Percentiles rank a stretch among this genome's conserved stretches.
Conservation (phyloP, 2,888 invertebrate genomes). For the Celastrina argiolus region DNA sequence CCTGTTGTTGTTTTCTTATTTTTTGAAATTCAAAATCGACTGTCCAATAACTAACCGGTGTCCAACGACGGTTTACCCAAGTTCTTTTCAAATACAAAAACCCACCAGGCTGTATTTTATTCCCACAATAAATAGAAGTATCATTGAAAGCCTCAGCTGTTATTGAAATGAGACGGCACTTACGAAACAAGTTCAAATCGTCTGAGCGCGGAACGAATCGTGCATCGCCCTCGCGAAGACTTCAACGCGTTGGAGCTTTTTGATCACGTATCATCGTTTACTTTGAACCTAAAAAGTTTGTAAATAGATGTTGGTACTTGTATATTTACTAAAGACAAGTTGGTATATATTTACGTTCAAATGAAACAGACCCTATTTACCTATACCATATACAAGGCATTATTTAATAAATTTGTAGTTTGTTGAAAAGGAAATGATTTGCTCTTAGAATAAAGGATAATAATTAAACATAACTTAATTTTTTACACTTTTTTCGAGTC, state of each 20-base stretch:
- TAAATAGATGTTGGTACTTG: not conserved
- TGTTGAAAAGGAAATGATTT: too few relatives aligned
- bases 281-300: not conserved
- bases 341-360: too few relatives aligned
- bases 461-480: too few relatives aligned
- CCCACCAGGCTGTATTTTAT: not conserved
- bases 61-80: not conserved
- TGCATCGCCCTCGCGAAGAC: conserved; percentile 66
- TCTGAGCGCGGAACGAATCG: conserved; percentile 57
- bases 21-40: too few relatives aligned
- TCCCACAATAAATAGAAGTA: not conserved
- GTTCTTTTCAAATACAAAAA: not conserved
- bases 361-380: too few relatives aligned
- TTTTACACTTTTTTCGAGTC: too few relatives aligned
- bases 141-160: not conserved
- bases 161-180: conserved; percentile 19
- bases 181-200: conserved; percentile 50
- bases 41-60: too few relatives aligned
- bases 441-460: too few relatives aligned
- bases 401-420: too few relatives aligned
- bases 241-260: conserved; percentile 53
- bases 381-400: too few relatives aligned
- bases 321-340: too few relatives aligned
- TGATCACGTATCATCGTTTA: conserved; percentile 27
- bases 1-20: too few relatives aligned